Base-by-base conservation (phyloP, 2,797 vertebrate genomes). In the Phrynocephalus guinanensis region DNA sequence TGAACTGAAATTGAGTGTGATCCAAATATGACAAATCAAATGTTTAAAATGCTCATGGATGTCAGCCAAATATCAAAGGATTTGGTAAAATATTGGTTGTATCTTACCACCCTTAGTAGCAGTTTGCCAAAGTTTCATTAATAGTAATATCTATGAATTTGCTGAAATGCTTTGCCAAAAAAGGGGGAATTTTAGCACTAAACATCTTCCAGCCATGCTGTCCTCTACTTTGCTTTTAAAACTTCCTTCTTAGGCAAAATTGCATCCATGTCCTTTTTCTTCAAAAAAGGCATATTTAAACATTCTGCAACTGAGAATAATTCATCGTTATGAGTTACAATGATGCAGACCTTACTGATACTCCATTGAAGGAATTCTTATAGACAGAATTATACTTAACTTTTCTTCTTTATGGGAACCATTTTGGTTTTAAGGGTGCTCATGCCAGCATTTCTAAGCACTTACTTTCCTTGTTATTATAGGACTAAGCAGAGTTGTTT, bases 161-260 rank as follows among this genome's bases (percentile, higher is more conserved):
- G 72, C 72, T 75, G 72, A 38, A 84, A 44, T 76, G 11, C 26
- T 78, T 52, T 78, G 76, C 48, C 28, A 78, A 84, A 50, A 77
- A 18, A 28, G 18, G 38, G 18, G 18, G 15, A 2, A 70, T 70
- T 71, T 50, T 83, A 26, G 15, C 68, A 71, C 67, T 71, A 8
- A 16, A 60, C 50, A 30, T 83, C 71, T 84, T 52, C 48, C 48
- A 28, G 13, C 8, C 13, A 28, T 50, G 75, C 11, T 78, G 1
- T 60, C 50, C 52, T 38, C 73, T 75, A 2, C 44, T 44, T 44
- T 77, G 18, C 18, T 67, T n/a, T 77, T n/a, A 6, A 85, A 77
- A 66, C 15, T 20, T 38, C 15, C 22, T 44, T 77, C 26, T 66
- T 28, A 67, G 6, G 18, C 73, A 26, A 50, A 85, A 67, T 67